Percentiles rank a stretch among this genome's conserved stretches.
Evolutionary conservation across 2,113 vertebrate genomes (phyloP).

Genomic region (Trachemys scripta): DNA sequence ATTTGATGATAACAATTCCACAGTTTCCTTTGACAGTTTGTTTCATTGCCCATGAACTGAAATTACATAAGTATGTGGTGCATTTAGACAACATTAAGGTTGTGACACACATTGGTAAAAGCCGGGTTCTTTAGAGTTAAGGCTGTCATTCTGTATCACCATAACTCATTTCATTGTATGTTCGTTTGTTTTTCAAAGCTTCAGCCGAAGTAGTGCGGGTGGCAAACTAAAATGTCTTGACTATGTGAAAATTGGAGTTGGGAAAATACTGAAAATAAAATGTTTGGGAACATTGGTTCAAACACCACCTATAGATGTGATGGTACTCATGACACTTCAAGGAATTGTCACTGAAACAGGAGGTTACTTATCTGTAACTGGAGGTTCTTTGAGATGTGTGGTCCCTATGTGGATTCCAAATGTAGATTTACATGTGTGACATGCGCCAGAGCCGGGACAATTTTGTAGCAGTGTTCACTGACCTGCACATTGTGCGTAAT

Average conservation of each 20-base stretch:
- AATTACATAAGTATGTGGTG: background rate
- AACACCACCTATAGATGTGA: background rate
- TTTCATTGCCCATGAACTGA: background rate
- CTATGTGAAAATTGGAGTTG: background rate
- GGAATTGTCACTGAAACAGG: background rate
- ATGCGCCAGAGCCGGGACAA: no score
- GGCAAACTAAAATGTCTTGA: background rate
- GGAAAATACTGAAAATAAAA: background rate
- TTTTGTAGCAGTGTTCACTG: no score
- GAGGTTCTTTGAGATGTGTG: no score
- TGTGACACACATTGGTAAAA: constrained; percentile 3
- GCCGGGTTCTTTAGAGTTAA: background rate
- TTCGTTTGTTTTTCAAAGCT: no score
- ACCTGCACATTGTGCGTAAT: no score
- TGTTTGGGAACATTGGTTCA: background rate
- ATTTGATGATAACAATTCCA: background rate
- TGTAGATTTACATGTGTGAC: no score
- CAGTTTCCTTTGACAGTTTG: background rate
- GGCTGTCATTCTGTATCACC: background rate
- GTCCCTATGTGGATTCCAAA: no score
- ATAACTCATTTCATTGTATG: background rate
- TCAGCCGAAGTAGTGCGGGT: background rate
- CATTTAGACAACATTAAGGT: constrained; percentile 9
- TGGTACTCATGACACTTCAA: background rate
- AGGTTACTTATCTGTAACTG: background rate